These are phyloP conservation scores for Chalcis sispes DNA, from an alignment of 2,888 invertebrate genomes.

Conservation along the genomic window DNA sequence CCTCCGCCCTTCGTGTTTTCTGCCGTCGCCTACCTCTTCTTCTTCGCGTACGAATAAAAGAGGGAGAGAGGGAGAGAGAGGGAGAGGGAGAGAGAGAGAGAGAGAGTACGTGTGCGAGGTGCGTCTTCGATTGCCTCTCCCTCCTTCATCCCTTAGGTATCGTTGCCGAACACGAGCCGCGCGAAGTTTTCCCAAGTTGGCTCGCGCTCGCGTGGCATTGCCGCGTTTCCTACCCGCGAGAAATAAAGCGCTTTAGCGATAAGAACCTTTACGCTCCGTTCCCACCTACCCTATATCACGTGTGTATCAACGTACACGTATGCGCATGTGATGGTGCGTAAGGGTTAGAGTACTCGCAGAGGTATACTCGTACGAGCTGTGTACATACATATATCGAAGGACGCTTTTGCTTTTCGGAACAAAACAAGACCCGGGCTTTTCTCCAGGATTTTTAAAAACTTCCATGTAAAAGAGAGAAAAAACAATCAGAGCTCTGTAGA, in stretches of 20 bases:
- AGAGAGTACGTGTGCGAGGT: constrained; percentile 25
- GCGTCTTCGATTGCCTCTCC: constrained; percentile 53
- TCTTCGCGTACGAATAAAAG: too few species aligned
- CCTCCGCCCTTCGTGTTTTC: background rate
- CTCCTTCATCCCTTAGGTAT: too few species aligned
- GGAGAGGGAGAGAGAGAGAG: too few species aligned
- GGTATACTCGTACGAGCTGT: background rate
- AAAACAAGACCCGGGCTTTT: constrained; percentile 13
- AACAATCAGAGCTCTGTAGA: too few species aligned
- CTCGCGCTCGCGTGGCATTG: constrained; percentile 67
- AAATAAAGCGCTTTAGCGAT: constrained; percentile 66
- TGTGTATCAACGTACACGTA: background rate
- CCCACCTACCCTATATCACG: constrained; percentile 1
- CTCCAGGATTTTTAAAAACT: too few species aligned
- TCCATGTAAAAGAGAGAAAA: background rate
- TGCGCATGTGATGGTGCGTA: too few species aligned
- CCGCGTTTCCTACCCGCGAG: constrained; percentile 64
- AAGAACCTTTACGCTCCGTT: constrained; percentile 57
- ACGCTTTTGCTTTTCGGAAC: constrained; percentile 5
- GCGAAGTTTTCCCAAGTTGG: constrained; percentile 63
- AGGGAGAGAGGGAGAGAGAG: too few species aligned
- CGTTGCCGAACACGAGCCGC: too few species aligned
- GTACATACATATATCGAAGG: background rate
- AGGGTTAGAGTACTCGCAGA: too few species aligned
- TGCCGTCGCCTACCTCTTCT: background rate